Conservation (phyloP, 2,888 invertebrate genomes). For the Conomelus anceps region DNA sequence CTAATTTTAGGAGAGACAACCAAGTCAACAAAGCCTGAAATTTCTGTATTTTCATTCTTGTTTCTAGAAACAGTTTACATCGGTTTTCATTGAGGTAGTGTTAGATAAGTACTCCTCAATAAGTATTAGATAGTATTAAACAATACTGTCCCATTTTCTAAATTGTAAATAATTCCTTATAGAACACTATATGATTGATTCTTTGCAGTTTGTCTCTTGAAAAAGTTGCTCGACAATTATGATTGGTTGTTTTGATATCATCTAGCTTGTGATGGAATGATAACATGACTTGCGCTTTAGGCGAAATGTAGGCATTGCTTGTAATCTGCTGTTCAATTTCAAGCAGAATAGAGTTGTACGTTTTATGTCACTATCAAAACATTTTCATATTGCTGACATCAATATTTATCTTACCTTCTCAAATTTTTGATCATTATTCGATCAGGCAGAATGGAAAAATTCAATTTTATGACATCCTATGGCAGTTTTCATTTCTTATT, state of each 20-base stretch:
- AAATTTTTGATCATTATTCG: too few relatives aligned
- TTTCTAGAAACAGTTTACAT: too few relatives aligned
- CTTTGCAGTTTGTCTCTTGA: neutral
- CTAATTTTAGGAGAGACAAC: neutral
- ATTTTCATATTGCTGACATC: too few relatives aligned
- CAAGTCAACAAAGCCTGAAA: neutral
- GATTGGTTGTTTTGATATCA: neutral
- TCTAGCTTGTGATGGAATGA: neutral
- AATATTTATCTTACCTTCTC: too few relatives aligned
- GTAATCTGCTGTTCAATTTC: neutral
- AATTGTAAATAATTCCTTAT: neutral
- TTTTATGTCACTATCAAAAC: too few relatives aligned
- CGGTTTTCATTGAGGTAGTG: too few relatives aligned
- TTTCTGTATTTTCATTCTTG: neutral
- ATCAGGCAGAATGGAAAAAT: too few relatives aligned
- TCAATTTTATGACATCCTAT: too few relatives aligned
- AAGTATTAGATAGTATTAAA: too few relatives aligned
- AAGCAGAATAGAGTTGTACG: neutral
- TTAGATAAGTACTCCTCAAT: too few relatives aligned
- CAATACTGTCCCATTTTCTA: too few relatives aligned
- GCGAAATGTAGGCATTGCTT: neutral
- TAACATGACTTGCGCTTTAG: neutral
- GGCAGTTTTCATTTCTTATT: too few relatives aligned
- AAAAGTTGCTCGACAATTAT: neutral
- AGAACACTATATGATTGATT: neutral